Conservation (phyloP, 2,797 vertebrate genomes). For the Sebastes reedi region DNA sequence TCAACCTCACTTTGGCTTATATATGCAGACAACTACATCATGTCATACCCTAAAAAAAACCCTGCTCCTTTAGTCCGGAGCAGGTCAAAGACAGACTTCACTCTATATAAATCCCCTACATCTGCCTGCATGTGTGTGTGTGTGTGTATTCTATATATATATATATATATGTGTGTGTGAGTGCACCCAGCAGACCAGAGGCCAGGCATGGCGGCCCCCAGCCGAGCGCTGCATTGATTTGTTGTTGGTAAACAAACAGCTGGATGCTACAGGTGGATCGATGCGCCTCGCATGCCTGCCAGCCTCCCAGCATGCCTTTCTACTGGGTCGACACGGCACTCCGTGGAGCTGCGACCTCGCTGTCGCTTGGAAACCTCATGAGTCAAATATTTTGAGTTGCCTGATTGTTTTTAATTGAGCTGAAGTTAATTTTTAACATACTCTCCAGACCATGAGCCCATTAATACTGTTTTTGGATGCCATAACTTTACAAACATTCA, state of each 20-base stretch:
- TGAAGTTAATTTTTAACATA: conserved; percentile 5
- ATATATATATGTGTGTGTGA: conserved; percentile 21
- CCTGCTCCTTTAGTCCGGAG: not conserved
- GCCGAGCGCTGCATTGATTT: conserved; percentile 81
- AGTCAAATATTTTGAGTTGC: conserved; percentile 44
- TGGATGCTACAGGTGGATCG: conserved; percentile 82
- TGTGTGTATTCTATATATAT: conserved; percentile 3
- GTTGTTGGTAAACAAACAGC: conserved; percentile 87
- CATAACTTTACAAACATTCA: not conserved
- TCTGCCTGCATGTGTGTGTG: conserved; percentile 16
- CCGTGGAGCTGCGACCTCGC: conserved; percentile 49
- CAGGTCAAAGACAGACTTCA: not conserved
- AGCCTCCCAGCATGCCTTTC: conserved; percentile 76
- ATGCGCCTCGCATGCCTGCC: conserved; percentile 72
- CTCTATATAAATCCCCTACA: not conserved
- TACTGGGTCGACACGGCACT: conserved; percentile 58
- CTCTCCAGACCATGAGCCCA: not conserved
- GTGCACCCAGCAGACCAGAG: conserved; percentile 67
- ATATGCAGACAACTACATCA: not conserved
- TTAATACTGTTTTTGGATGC: not conserved
- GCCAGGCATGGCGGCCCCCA: conserved; percentile 68
- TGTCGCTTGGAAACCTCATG: conserved; percentile 46
- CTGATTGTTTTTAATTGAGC: conserved; percentile 47
- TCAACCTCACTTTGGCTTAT: not conserved
- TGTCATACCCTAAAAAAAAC: not conserved